Base-by-base conservation (phyloP, 1,140 invertebrate genomes). In the Lordiphosa stackelbergi region DNA sequence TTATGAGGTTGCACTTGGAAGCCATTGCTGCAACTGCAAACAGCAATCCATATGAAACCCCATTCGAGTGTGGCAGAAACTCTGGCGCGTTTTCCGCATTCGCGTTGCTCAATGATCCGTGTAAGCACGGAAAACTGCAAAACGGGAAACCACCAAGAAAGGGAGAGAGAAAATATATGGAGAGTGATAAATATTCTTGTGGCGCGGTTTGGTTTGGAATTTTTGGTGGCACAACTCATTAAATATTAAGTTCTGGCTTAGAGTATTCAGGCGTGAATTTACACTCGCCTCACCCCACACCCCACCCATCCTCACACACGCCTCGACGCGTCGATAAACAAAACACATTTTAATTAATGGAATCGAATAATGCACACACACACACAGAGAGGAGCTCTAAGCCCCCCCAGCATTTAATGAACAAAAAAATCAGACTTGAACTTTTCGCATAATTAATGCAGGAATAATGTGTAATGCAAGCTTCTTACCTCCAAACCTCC, bases 91-190 rank as follows among this genome's bases (percentile, higher is more conserved):
- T 81, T 81, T 81, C 75, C 77, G 75, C 75, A 75, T 81, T 63
- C 77, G 74, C 74, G 63, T 83, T 81, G 77, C 71, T 75, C 75
- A 81, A 81, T 81, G 75, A 81, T 81, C 75, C 75, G 75, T 81
- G 75, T 81, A 83, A 81, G 75, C 75, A 81, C 75, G 66, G 72
- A 81, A 74, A 74, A 75, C 52, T 66, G 63, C 49, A 13, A 38
- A 62, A 74, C 72, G 71, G 66, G 40, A 75, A 74, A 60, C 66
- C 62, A 24, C 13, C 7, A 52, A 52, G 22, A 11, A 13, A 61
- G 62, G 53, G 49, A 65, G 51, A 68, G 47, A 58, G 49, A 16
- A 16, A 16, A 16, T 16, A 16, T 16, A 16, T 16, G 16, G 16
- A 68, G 51, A 60, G 53, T 52, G 59, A 46, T 69, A 45, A 45